These are phyloP conservation scores for Loriculus beryllinus DNA, from an alignment of 2,797 vertebrate species.

Conservation along the genomic window DNA sequence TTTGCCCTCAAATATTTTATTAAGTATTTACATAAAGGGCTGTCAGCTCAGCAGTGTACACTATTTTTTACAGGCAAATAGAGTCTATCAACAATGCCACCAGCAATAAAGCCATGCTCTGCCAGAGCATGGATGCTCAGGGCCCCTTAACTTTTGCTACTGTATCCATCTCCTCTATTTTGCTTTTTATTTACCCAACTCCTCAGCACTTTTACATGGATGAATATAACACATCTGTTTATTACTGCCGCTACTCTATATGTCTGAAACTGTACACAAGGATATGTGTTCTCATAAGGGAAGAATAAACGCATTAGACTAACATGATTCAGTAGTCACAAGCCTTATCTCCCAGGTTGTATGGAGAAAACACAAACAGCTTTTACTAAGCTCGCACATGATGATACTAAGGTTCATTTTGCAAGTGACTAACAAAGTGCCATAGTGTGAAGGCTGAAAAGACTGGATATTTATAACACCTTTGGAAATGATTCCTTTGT, in stretches of 20 bases:
- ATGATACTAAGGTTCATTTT: not conserved
- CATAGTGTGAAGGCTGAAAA: not conserved
- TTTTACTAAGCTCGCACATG: not conserved
- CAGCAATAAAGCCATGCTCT: not conserved
- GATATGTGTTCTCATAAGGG: not conserved
- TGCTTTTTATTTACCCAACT: not conserved
- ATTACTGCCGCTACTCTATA: not conserved
- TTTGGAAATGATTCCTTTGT: not conserved
- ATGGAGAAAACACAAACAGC: not conserved
- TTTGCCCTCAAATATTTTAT: not conserved
- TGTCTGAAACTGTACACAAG: not conserved
- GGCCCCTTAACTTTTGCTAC: not conserved
- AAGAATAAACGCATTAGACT: not conserved
- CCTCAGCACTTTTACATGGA: not conserved
- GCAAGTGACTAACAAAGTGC: not conserved
- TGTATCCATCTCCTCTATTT: not conserved
- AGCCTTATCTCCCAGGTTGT: not conserved
- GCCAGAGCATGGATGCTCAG: not conserved
- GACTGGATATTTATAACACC: not conserved
- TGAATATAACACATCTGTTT: not conserved
- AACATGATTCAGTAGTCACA: not conserved
- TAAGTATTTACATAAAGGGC: slow-evolving; percentile 16
- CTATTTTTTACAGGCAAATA: slow-evolving; percentile 8
- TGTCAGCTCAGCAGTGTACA: slow-evolving; percentile 12
- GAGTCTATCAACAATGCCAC: not conserved